Evolutionary conservation across 2,113 vertebrate genomes (phyloP).

Genomic region (Pandion haliaetus): DNA sequence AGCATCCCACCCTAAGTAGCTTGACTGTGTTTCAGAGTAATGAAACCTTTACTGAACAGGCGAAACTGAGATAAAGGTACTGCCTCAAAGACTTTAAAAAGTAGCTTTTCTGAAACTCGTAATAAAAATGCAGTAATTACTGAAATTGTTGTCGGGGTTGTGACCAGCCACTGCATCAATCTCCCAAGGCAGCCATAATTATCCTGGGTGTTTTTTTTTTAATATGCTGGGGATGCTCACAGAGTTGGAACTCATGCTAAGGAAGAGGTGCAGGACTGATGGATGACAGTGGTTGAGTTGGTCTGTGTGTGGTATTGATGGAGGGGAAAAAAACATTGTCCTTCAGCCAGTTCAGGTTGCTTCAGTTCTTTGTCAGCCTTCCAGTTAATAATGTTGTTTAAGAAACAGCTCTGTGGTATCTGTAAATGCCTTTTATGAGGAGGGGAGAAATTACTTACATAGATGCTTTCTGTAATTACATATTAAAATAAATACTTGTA

Average conservation of each 20-base stretch:
- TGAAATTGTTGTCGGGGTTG: background rate
- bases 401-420: background rate
- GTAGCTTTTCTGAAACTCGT: background rate
- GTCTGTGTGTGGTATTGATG: background rate
- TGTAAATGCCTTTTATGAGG: background rate
- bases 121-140: background rate
- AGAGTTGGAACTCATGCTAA: background rate
- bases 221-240: fast-evolving
- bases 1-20: background rate
- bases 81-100: background rate
- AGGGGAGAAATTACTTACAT: background rate
- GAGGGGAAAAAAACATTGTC: background rate
- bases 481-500: background rate
- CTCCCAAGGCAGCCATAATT: background rate
- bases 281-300: background rate
- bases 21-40: background rate
- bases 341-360: background rate
- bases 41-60: background rate
- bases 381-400: background rate
- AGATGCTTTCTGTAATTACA: background rate
- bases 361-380: background rate
- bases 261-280: background rate
- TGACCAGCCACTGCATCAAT: background rate
- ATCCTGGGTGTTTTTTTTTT: background rate
- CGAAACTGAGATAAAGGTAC: background rate